These are phyloP conservation scores for Apogon talboti DNA, from an alignment of 2,797 vertebrate genomes.

Conservation along the genomic window DNA sequence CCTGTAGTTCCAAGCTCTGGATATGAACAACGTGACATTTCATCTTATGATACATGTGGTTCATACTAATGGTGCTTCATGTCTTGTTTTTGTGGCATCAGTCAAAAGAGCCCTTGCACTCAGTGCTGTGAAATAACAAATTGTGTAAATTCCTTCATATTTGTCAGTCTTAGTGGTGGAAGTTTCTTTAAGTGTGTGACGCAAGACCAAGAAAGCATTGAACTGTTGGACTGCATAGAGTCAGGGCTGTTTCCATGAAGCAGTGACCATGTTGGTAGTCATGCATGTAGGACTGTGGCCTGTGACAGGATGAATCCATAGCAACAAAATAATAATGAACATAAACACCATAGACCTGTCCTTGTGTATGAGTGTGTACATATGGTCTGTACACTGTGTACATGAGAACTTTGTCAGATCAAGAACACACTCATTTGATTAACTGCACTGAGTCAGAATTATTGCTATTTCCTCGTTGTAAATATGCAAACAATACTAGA, in stretches of 20 bases:
- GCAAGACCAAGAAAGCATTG: constrained; percentile 34
- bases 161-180: neutral
- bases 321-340: constrained; percentile 62
- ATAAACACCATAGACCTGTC: constrained; percentile 32
- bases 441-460: neutral
- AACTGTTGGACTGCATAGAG: constrained; percentile 38
- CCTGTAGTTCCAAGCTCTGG: too few relatives aligned
- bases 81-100: too few relatives aligned
- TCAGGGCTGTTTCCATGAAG: constrained; percentile 37
- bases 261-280: constrained; percentile 21
- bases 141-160: constrained; percentile 5
- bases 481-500: neutral
- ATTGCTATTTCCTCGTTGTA: neutral
- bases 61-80: too few relatives aligned
- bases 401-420: neutral
- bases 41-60: too few relatives aligned
- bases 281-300: constrained; percentile 30
- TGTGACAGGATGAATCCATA: constrained; percentile 56
- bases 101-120: neutral
- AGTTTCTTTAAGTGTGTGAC: neutral
- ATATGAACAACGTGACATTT: too few relatives aligned
- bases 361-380: neutral
- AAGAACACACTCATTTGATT: neutral
- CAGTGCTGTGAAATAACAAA: constrained; percentile 1
- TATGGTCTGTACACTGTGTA: too few relatives aligned